Conservation (phyloP, 1,140 invertebrate genomes). For the Saxidomus purpurata region DNA sequence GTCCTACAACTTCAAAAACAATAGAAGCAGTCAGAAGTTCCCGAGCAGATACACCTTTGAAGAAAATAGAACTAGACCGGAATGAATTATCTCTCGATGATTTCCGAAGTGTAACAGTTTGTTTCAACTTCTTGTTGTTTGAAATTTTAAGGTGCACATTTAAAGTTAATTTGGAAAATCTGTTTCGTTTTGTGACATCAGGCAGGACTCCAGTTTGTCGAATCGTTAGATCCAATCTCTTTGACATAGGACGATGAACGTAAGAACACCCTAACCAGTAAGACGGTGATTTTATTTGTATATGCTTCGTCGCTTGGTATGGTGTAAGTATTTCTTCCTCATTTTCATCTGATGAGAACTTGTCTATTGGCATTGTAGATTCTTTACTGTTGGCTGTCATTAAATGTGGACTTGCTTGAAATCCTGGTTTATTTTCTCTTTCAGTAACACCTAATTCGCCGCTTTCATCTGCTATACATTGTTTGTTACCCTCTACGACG, state of each 20-base stretch:
- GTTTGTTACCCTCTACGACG: neutral
- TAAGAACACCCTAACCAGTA: slow-evolving; percentile 21
- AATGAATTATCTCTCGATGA: neutral
- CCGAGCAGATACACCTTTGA: neutral
- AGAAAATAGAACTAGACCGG: neutral
- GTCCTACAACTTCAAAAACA: neutral
- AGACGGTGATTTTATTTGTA: neutral
- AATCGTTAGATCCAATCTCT: neutral
- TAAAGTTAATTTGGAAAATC: neutral
- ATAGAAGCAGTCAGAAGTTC: neutral
- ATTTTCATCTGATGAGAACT: neutral
- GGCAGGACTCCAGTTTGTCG: neutral
- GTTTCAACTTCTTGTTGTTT: neutral
- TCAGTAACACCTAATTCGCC: neutral
- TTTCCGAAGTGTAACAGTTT: neutral
- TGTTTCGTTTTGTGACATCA: neutral
- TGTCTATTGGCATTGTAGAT: neutral
- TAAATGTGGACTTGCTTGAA: neutral
- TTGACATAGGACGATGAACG: neutral
- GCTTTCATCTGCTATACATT: neutral
- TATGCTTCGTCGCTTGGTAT: neutral
- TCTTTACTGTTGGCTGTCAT: neutral
- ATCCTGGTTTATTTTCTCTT: neutral
- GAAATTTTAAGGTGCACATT: neutral
- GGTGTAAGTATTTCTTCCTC: slow-evolving; percentile 6